These are phyloP conservation scores for Drosophila meridionalis DNA, from an alignment of 2,888 invertebrate species.

Conservation along the genomic window DNA sequence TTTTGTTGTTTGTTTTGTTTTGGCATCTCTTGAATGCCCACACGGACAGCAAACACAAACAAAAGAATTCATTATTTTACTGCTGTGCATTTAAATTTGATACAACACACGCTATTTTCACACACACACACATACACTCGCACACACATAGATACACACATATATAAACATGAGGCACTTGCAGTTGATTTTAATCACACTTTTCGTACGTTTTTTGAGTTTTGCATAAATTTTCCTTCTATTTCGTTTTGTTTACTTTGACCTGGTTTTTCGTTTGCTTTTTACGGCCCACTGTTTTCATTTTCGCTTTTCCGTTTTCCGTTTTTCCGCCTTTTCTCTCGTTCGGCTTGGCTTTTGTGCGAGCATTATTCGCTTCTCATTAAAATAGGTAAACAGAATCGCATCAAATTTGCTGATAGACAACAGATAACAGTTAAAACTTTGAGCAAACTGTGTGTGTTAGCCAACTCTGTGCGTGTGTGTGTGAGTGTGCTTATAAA, in stretches of 20 bases:
- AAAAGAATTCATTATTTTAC: constrained; percentile 80
- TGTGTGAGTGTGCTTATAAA: constrained; percentile 24
- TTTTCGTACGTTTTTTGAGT: constrained; percentile 74
- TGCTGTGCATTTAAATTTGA: constrained; percentile 78
- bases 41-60: constrained; percentile 61
- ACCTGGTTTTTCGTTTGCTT: constrained; percentile 73
- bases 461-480: constrained; percentile 10
- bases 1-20: constrained; percentile 40
- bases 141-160: constrained; percentile 23
- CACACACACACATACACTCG: constrained; percentile 35
- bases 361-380: constrained; percentile 73
- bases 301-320: constrained; percentile 43
- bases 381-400: constrained; percentile 79
- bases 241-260: constrained; percentile 78
- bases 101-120: constrained; percentile 76
- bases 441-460: constrained; percentile 62
- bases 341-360: constrained; percentile 39
- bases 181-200: constrained; percentile 67
- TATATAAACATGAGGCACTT: constrained; percentile 53
- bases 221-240: constrained; percentile 77
- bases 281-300: constrained; percentile 47
- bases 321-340: constrained; percentile 28
- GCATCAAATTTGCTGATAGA: constrained; percentile 80
- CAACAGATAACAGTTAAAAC: constrained; percentile 79
- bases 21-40: constrained; percentile 36